Percentiles rank a stretch among this genome's conserved stretches.
Conservation (phyloP, 2,888 invertebrate species). For the Allophyes oxyacanthae region DNA sequence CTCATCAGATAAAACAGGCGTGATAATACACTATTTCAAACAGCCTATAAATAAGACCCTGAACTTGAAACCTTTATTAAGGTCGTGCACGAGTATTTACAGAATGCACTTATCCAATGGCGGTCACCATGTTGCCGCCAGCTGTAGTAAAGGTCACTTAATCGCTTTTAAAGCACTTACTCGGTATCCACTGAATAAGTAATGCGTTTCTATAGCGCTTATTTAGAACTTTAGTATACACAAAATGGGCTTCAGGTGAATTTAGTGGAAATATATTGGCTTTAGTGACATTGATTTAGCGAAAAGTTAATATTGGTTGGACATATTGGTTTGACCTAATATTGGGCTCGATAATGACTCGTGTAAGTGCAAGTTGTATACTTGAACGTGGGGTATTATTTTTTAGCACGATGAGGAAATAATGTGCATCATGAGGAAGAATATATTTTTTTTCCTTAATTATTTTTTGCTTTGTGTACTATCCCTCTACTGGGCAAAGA, state of each 20-base stretch:
- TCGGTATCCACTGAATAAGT: constrained; percentile 43
- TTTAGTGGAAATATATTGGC: constrained; percentile 14
- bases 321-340: too few species aligned
- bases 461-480: too few species aligned
- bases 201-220: too few species aligned
- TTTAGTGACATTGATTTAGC: constrained; percentile 23
- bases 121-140: not conserved
- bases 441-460: too few species aligned
- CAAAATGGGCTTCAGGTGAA: constrained; percentile 25
- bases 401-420: too few species aligned
- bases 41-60: not conserved
- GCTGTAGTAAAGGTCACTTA: constrained; percentile 42
- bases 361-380: too few species aligned
- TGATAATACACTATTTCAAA: too few species aligned
- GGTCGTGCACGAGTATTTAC: constrained; percentile 28
- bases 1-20: too few species aligned
- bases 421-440: too few species aligned
- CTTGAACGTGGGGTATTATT: too few species aligned
- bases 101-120: constrained; percentile 30
- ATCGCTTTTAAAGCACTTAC: constrained; percentile 49
- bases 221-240: constrained; percentile 38
- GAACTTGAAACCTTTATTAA: constrained; percentile 30
- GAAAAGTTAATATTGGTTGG: constrained; percentile 5
- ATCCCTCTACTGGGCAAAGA: too few species aligned
- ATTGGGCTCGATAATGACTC: too few species aligned